These are phyloP conservation scores for Drosophila pullipes DNA, from an alignment of 2,888 invertebrate genomes.

Conservation along the genomic window DNA sequence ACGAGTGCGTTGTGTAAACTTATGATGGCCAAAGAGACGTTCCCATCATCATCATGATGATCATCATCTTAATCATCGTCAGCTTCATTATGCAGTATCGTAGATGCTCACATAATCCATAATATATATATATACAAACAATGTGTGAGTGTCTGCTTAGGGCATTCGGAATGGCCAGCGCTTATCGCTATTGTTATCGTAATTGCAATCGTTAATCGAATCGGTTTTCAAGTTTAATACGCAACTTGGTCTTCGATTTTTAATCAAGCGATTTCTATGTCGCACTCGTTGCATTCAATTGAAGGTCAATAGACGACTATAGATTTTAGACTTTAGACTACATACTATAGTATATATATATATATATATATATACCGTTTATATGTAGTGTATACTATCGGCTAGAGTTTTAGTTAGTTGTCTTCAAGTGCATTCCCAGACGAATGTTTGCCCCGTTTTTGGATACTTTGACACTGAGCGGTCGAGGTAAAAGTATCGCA, in stretches of 20 bases:
- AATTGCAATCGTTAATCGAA: constrained; percentile 38
- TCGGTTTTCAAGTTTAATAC: constrained; percentile 70
- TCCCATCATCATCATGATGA: constrained; percentile 18
- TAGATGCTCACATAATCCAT: constrained; percentile 29
- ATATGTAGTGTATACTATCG: neutral
- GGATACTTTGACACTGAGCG: constrained; percentile 56
- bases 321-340: neutral
- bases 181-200: constrained; percentile 13
- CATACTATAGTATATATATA: neutral
- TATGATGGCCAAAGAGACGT: constrained; percentile 9
- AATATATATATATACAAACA: too few species aligned
- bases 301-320: constrained; percentile 40
- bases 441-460: constrained; percentile 40
- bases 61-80: constrained; percentile 5
- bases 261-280: constrained; percentile 76
- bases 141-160: neutral
- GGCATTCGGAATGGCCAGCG: constrained; percentile 20
- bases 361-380: neutral
- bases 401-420: neutral
- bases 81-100: neutral
- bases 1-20: constrained; percentile 8
- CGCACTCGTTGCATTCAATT: constrained; percentile 50
- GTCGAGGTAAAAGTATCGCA: constrained; percentile 48
- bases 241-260: constrained; percentile 59
- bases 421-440: constrained; percentile 35